Evolutionary conservation across 2,797 vertebrate species (phyloP).

Genomic region (Premnoplex brunnescens): DNA sequence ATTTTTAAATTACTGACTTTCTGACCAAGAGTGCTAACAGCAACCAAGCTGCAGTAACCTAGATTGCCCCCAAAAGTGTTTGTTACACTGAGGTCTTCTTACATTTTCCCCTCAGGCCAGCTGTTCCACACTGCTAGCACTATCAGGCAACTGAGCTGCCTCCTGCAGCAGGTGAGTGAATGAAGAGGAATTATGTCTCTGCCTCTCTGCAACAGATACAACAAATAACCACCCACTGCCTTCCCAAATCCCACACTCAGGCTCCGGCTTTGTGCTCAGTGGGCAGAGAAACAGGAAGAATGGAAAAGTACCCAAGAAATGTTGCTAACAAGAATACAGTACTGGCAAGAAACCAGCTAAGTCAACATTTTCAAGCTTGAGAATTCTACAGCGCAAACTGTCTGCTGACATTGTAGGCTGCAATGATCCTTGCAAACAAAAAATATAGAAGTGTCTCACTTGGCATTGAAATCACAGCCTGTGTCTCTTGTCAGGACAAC

Average conservation of each 20-base stretch:
- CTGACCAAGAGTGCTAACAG: neutral
- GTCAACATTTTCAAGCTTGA: neutral
- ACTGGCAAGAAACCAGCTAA: neutral
- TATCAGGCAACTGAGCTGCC: accelerated
- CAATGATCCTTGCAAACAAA: neutral
- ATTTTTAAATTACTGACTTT: neutral
- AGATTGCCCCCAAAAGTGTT: neutral
- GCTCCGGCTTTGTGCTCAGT: neutral
- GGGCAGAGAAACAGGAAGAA: neutral
- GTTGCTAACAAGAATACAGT: neutral
- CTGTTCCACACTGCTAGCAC: neutral
- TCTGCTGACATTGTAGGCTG: neutral
- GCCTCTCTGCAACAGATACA: neutral
- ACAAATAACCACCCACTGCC: neutral
- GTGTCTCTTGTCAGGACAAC: neutral
- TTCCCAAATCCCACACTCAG: neutral
- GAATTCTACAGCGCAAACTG: neutral
- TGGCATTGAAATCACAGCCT: neutral
- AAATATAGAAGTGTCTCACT: neutral
- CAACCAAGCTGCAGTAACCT: neutral
- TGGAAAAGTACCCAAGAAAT: neutral
- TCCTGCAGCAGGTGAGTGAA: neutral
- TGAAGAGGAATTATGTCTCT: neutral
- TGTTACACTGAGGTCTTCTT: neutral
- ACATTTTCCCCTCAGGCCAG: neutral